Conservation (phyloP, 2,888 invertebrate species). For the Cancer borealis region DNA sequence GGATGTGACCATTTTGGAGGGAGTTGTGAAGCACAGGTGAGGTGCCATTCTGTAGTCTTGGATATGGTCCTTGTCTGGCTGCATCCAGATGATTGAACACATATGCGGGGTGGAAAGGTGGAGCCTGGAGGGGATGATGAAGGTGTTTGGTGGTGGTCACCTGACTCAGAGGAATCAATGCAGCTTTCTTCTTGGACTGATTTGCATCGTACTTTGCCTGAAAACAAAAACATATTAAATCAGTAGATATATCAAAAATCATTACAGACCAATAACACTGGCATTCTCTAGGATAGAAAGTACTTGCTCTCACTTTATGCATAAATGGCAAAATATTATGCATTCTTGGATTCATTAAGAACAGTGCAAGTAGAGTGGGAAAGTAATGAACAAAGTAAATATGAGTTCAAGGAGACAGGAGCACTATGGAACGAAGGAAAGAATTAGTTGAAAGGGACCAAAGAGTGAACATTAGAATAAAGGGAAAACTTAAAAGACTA, state of each 20-base stretch:
- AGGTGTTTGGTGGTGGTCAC: slow-evolving; percentile 55
- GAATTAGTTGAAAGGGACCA: too few relatives aligned
- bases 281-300: background rate
- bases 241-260: background rate
- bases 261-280: background rate
- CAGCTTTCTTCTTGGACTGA: slow-evolving; percentile 68
- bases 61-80: slow-evolving; percentile 62
- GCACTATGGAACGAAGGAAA: too few relatives aligned
- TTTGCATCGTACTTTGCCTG: slow-evolving; percentile 77
- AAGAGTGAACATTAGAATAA: too few relatives aligned
- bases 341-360: too few relatives aligned
- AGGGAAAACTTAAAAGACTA: too few relatives aligned
- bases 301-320: too few relatives aligned
- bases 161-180: slow-evolving; percentile 67
- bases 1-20: slow-evolving; percentile 34
- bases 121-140: slow-evolving; percentile 46
- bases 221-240: slow-evolving; percentile 26
- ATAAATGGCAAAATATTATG: too few relatives aligned
- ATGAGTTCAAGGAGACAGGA: too few relatives aligned
- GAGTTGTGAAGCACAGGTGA: background rate
- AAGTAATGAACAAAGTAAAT: too few relatives aligned
- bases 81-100: slow-evolving; percentile 62
- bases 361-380: too few relatives aligned
- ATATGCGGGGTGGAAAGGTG: slow-evolving; percentile 69
- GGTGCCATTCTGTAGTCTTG: slow-evolving; percentile 57